Base-by-base conservation (phyloP, 2,113 vertebrate genomes). In the Laterallus jamaicensis region DNA sequence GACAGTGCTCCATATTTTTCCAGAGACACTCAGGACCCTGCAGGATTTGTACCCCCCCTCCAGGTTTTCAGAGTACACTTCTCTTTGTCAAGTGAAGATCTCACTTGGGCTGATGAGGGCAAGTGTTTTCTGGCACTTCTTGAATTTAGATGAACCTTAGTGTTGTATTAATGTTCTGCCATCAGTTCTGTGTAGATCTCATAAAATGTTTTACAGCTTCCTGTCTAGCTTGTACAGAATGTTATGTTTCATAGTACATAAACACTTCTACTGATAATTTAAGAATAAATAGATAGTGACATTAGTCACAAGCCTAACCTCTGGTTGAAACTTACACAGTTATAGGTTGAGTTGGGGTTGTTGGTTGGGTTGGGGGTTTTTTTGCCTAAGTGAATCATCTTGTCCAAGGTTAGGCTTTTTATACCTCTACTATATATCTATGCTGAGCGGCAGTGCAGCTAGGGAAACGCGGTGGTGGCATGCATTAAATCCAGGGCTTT, bases 191-290 rank as follows among this genome's bases (percentile, higher is more conserved):
- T 96, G 91, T 82, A 92, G 83, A 87, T 97, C 96, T 93, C 96
- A 71, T 98, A 97, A 98, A 97, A 92, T 95, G 89, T 95, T 98
- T 98, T 97, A 98, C 69, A 77, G 96, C 78, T 98, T 98, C 97
- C 98, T 15, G 25, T 96, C 95, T 82, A 90, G 92, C 90, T 96
- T 93, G 64, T 70, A 88, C 95, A 69, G 92, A 97, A 96, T 77
- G 89, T 97, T 97, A 96, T 77, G 89, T 97, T 97, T 97, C 97
- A 95, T 97, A 96, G 96, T 86, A 93, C 95, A 97, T 98, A 97
- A 98, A 98, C 96, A 97, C 96, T 96, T 98, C 96, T 93, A 86
- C 95, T 97, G 90, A 96, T 97, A 97, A 97, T 96, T 93, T 93
- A 74, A 93, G 95, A 93, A 94, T 92, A 96, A 95, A 92, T 94